Evolutionary conservation across 2,797 vertebrate species (phyloP).

Genomic region (Ceryle rudis): DNA sequence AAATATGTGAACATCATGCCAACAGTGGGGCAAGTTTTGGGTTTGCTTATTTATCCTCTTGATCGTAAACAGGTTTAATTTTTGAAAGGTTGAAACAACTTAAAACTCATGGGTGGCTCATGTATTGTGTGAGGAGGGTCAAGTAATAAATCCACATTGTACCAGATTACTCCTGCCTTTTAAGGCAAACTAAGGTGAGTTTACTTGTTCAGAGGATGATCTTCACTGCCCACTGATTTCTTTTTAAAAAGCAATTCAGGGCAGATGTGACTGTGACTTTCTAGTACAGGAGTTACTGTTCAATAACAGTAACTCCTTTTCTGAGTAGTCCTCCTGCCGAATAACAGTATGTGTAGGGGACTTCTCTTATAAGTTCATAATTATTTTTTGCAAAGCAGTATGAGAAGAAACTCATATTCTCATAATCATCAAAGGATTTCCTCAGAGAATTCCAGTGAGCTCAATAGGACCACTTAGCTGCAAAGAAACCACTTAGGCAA

Average conservation of each 20-base stretch:
- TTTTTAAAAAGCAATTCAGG: not conserved
- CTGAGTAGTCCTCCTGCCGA: not conserved
- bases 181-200: not conserved
- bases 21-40: rapidly evolving
- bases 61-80: not conserved
- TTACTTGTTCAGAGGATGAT: not conserved
- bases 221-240: not conserved
- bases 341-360: rapidly evolving
- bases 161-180: not conserved
- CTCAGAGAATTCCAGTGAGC: not conserved
- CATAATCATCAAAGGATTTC: not conserved
- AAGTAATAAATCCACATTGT: not conserved
- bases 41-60: not conserved
- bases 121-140: not conserved
- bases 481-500: not conserved
- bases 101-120: rapidly evolving
- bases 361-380: not conserved
- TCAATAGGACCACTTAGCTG: not conserved
- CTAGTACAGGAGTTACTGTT: not conserved
- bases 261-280: not conserved
- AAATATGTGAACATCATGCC: not conserved
- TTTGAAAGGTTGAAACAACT: not conserved
- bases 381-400: not conserved
- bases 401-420: not conserved
- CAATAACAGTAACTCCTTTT: not conserved